Conservation (phyloP, 2,113 vertebrate species). For the Xiphias gladius region DNA sequence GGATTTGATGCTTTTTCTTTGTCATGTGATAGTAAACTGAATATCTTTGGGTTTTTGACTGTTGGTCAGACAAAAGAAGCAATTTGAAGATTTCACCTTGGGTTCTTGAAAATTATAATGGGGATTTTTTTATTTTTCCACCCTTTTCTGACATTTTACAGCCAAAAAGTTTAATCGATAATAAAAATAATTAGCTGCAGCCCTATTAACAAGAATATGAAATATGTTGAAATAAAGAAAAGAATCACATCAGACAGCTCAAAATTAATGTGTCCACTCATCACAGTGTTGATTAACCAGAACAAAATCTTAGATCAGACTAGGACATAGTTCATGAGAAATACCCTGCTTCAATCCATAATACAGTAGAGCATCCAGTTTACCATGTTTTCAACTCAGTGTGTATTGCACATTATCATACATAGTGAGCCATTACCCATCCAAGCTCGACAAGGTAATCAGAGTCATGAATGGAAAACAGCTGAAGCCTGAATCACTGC, state of each 20-base stretch:
- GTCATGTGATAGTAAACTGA: background rate
- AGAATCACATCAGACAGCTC: background rate
- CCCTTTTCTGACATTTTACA: background rate
- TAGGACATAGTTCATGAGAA: background rate
- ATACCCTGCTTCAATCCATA: background rate
- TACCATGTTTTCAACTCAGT: background rate
- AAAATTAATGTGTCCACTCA: background rate
- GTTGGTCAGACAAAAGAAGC: too few relatives aligned
- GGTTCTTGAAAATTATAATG: background rate
- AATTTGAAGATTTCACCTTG: background rate
- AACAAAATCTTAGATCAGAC: background rate
- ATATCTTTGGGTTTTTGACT: background rate
- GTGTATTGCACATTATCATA: conserved; percentile 22
- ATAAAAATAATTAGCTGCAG: background rate
- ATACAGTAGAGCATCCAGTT: background rate
- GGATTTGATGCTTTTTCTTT: background rate
- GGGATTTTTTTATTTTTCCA: background rate
- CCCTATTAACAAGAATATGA: background rate
- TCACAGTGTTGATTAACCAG: background rate
- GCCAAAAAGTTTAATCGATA: background rate
- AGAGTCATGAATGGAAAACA: conserved; percentile 43
- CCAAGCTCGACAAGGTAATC: conserved; percentile 31
- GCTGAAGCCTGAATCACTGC: conserved; percentile 53
- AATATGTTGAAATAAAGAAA: background rate
- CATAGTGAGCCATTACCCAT: conserved; percentile 7